These are phyloP conservation scores for Balaenoptera acutorostrata DNA, from an alignment of 2,113 vertebrate genomes.

Conservation along the genomic window DNA sequence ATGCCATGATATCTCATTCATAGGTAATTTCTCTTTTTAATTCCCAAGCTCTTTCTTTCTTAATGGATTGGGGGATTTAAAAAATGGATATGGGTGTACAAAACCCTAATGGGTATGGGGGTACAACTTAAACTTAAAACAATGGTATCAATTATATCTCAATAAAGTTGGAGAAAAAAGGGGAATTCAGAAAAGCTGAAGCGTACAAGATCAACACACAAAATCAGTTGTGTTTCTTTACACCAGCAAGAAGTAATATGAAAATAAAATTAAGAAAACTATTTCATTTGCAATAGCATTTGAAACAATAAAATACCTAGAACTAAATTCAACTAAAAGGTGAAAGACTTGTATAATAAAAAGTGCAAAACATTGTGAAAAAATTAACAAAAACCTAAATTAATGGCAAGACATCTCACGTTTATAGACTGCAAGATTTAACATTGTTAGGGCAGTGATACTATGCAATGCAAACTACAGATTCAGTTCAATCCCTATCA, in stretches of 20 bases:
- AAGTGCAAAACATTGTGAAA: background rate
- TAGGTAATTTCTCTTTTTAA: background rate
- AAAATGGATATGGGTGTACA: background rate
- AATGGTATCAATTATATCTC: background rate
- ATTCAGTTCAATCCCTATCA: accelerated
- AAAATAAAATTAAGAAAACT: background rate
- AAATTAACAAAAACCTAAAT: background rate
- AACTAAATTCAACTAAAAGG: background rate
- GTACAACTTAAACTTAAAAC: too few relatives aligned
- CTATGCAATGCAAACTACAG: background rate
- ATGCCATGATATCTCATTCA: too few relatives aligned
- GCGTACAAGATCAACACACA: background rate
- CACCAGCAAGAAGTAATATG: background rate
- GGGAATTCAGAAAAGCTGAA: background rate
- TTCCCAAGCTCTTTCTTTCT: background rate
- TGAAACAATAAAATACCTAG: background rate
- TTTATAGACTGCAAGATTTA: background rate
- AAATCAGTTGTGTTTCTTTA: background rate
- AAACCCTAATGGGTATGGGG: too few relatives aligned
- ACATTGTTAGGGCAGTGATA: background rate
- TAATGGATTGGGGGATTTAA: background rate
- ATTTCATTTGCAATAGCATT: background rate
- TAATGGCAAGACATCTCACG: background rate
- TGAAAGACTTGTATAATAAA: background rate
- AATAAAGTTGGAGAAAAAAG: too few relatives aligned